A percentile compares a stretch with the other conserved stretches of the same genome.
Evolutionary conservation across 2,888 invertebrate genomes (phyloP).

Genomic region (Diadegma fenestrale): DNA sequence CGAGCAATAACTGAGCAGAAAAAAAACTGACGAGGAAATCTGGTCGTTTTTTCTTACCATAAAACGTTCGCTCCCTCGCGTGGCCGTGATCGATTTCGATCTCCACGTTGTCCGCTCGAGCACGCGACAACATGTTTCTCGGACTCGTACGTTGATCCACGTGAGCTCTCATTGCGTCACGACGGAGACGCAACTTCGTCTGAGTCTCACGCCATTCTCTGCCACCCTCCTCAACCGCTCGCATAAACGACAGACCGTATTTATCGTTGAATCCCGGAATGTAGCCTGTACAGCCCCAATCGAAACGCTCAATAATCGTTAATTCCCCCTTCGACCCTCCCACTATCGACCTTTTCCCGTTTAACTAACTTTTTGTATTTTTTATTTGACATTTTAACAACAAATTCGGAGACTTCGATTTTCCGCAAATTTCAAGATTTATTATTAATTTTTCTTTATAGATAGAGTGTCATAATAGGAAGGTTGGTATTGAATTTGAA

Average conservation of each 20-base stretch:
- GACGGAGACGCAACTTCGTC: slow-evolving; percentile 76
- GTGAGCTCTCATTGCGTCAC: slow-evolving; percentile 78
- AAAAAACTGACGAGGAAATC: neutral
- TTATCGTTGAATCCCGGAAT: slow-evolving; percentile 90
- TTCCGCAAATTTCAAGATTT: too few relatives aligned
- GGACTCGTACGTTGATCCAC: slow-evolving; percentile 76
- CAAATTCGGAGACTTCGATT: too few relatives aligned
- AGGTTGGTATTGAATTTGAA: too few relatives aligned
- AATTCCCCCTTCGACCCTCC: too few relatives aligned
- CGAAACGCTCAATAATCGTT: too few relatives aligned
- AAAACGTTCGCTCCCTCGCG: slow-evolving; percentile 73
- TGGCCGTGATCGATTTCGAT: slow-evolving; percentile 78
- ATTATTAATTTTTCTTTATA: too few relatives aligned
- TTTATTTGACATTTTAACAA: neutral
- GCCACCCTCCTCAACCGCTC: slow-evolving; percentile 86
- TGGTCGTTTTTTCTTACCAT: slow-evolving; percentile 74
- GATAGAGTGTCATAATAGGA: too few relatives aligned
- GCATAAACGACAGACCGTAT: slow-evolving; percentile 86
- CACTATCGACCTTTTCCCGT: too few relatives aligned
- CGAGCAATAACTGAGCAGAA: neutral
- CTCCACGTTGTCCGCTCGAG: slow-evolving; percentile 77
- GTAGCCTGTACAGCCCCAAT: slow-evolving; percentile 84
- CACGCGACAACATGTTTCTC: slow-evolving; percentile 78
- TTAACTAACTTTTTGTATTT: neutral
- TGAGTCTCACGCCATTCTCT: slow-evolving; percentile 86